Evolutionary conservation across 2,888 invertebrate species (phyloP), one percentile per base, ranked within the genome.

Genomic region (Xestia xanthographa): DNA sequence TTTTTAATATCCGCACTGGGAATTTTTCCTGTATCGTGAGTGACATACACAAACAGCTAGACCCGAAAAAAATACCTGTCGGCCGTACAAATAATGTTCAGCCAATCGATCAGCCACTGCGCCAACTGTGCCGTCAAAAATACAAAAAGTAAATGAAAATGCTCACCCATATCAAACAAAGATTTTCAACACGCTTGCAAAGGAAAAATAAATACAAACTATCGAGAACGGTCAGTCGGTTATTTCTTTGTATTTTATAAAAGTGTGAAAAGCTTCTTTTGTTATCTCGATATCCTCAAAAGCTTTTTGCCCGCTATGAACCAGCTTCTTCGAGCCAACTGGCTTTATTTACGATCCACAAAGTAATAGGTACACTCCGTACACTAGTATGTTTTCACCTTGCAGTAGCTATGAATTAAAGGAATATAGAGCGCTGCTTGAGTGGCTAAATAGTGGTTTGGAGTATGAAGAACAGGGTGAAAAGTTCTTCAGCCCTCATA

Each of bases 311-410:
- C 4, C 22, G 48, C 56, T 48, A 68, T n/a, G 14, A 48, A 68
- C 56, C 60, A 62, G 62, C 22, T 68, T 66, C 56, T 75, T 53
- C 43, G 1, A 48, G 66, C 68, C 66, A 83, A 69, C 83, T 69
- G 45, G 48, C 38, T 69, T 83, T 81, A 83, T 83, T 83, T 83
- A 83, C 50, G 60, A 83, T 38, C 72, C 48, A 60, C 65, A 72
- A 34, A 66, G 26, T 68, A 72, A 38, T 60, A 66, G 41, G 38
- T 63, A 69, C 48, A 8, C 48, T 48, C 48, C 20, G 48, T 20
- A 48, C 20, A 66, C 26, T 67, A 63, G 53, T 12, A 43, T 50
- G 9, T 58, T 50, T 38, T 20, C 4, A 5, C 1, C 50, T 58
- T 29, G 8, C 14, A 68, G 75, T 67, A 78, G 29, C 3, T 34